Evolutionary conservation across 2,888 invertebrate species (phyloP).

Genomic region (Syritta pipiens): DNA sequence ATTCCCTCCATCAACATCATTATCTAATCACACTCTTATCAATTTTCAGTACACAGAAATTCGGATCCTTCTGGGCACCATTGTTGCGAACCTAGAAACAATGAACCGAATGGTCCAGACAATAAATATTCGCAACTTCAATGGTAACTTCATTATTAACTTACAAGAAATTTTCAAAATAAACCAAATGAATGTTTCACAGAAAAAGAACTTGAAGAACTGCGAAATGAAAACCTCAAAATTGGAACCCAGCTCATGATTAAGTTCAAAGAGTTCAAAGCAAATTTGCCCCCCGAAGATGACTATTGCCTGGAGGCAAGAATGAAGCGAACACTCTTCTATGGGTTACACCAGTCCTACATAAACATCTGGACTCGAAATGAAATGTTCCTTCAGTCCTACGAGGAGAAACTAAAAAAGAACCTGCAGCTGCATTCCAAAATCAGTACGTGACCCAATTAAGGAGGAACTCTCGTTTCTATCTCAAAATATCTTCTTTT

Average conservation of each 20-base stretch:
- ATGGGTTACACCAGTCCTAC: constrained; percentile 78
- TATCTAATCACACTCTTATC: neutral
- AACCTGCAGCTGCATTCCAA: constrained; percentile 78
- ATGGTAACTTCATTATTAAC: constrained; percentile 71
- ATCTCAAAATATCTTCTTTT: constrained; percentile 5
- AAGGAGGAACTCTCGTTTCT: constrained; percentile 7
- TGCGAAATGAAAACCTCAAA: constrained; percentile 77
- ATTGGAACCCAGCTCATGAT: constrained; percentile 76
- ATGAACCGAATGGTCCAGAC: constrained; percentile 78
- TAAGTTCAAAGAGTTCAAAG: constrained; percentile 77
- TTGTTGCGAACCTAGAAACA: constrained; percentile 76
- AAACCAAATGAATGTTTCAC: too few relatives aligned
- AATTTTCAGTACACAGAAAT: constrained; percentile 76
- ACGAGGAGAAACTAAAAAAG: constrained; percentile 78
- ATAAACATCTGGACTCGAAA: constrained; percentile 78
- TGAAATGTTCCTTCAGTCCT: constrained; percentile 76
- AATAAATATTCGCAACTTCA: constrained; percentile 76
- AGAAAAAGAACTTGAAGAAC: constrained; percentile 78
- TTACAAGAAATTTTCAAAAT: neutral
- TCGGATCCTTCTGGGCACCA: constrained; percentile 75
- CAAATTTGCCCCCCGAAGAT: constrained; percentile 75
- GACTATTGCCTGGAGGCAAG: constrained; percentile 78
- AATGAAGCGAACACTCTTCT: constrained; percentile 78
- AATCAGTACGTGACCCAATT: constrained; percentile 74
- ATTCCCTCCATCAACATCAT: neutral